phyloP scores from a whole-genome alignment of 2,113 vertebrate species.

The Corapipo altera region DNA sequence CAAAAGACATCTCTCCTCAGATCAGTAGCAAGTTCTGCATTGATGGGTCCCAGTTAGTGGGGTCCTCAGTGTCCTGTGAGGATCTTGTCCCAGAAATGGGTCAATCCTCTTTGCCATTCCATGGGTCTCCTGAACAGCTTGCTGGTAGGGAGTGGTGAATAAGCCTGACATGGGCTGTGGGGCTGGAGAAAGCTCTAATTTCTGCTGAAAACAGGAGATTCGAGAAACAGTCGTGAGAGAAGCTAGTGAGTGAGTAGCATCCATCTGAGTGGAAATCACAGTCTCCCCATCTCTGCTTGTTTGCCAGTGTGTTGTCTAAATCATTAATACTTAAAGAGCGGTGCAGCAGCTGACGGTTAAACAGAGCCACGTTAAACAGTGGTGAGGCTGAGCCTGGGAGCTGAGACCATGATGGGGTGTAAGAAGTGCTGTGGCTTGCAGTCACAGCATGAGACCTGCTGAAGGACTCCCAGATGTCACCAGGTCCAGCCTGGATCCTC shows the following conservation, averaged over 20 bases:
- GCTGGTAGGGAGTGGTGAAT: not conserved
- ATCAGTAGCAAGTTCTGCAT: not conserved
- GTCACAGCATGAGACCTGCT: not conserved
- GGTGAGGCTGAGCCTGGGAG: not conserved
- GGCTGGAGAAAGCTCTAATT: not conserved
- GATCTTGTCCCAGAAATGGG: not conserved
- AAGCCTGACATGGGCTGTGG: not conserved
- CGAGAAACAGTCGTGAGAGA: not conserved
- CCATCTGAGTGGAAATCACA: not conserved
- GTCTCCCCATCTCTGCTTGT: not conserved
- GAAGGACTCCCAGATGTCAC: not conserved
- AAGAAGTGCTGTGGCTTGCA: not conserved
- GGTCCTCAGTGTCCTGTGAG: not conserved
- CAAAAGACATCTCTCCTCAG: not conserved
- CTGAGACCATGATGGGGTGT: not conserved
- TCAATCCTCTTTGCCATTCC: not conserved
- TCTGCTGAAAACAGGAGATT: not conserved
- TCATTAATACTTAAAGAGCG: conserved; percentile 22
- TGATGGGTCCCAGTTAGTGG: not conserved
- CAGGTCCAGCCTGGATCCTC: not conserved
- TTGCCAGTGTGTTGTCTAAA: not conserved
- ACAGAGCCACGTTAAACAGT: not conserved
- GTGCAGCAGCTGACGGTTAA: conserved; percentile 13
- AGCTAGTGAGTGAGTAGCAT: not conserved
- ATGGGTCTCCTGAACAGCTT: not conserved